Percentiles rank a stretch among this genome's conserved stretches.
phyloP scores from a whole-genome alignment of 2,113 vertebrate genomes.

The Alligator sinensis region DNA sequence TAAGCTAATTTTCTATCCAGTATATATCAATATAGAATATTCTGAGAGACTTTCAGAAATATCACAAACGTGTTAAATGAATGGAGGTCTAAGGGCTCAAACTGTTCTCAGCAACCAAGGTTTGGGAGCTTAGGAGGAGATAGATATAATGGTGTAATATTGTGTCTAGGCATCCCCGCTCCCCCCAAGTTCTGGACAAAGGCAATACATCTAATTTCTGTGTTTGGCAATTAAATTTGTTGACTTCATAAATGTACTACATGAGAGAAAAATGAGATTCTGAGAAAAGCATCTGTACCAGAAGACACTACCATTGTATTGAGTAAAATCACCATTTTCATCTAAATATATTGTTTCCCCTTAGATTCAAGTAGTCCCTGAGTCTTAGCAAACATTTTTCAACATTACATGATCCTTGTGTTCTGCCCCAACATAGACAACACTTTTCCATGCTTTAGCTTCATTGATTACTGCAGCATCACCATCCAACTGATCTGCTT shows the following conservation, averaged over 20 bases:
- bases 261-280: neutral
- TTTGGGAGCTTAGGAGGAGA: neutral
- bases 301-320: neutral
- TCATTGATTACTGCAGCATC: neutral
- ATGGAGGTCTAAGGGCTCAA: neutral
- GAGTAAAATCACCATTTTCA: neutral
- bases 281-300: neutral
- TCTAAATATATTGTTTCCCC: neutral
- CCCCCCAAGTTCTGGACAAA: neutral
- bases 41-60: neutral
- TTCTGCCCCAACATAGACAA: neutral
- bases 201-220: neutral
- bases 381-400: neutral
- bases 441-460: neutral
- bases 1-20: neutral
- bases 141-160: neutral
- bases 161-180: too few species aligned
- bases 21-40: neutral
- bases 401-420: neutral
- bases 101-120: neutral
- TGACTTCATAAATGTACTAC: neutral
- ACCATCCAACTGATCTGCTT: neutral
- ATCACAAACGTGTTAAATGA: neutral
- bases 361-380: neutral
- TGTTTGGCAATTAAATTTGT: neutral